These are phyloP conservation scores for Muscicapa adusta DNA, from an alignment of 2,113 vertebrate genomes.

Conservation along the genomic window DNA sequence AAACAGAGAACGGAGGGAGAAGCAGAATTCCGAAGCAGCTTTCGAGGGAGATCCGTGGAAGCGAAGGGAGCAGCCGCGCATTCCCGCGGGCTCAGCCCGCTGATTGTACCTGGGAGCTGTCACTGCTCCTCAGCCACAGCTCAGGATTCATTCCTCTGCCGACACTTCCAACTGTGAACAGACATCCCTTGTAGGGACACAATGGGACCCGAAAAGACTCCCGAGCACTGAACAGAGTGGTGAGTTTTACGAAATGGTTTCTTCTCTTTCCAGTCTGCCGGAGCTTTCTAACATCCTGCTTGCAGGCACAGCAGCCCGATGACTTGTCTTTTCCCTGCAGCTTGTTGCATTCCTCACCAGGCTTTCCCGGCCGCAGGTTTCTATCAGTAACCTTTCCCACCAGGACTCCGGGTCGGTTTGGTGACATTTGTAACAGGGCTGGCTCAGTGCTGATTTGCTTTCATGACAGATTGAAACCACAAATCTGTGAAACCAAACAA, in stretches of 20 bases:
- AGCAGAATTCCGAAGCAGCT: background rate
- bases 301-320: constrained; percentile 28
- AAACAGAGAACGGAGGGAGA: constrained; percentile 7
- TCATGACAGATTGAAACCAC: constrained; percentile 2
- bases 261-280: constrained; percentile 42
- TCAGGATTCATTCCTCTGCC: constrained; percentile 7
- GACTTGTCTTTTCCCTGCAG: constrained; percentile 38
- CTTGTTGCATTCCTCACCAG: constrained; percentile 60
- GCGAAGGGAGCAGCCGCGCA: background rate
- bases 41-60: constrained; percentile 32
- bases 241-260: constrained; percentile 64
- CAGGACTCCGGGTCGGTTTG: background rate
- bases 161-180: background rate
- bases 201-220: constrained; percentile 45
- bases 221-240: constrained; percentile 43
- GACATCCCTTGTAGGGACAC: constrained; percentile 12
- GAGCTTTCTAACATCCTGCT: constrained; percentile 46
- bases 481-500: background rate
- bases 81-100: background rate
- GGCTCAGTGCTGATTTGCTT: background rate
- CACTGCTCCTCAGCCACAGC: constrained; percentile 31
- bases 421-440: background rate
- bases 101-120: constrained; percentile 10
- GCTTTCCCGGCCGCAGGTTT: constrained; percentile 2
- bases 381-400: constrained; percentile 29